These are phyloP conservation scores for Anas platyrhynchos DNA, from an alignment of 2,113 vertebrate species.

Conservation along the genomic window DNA sequence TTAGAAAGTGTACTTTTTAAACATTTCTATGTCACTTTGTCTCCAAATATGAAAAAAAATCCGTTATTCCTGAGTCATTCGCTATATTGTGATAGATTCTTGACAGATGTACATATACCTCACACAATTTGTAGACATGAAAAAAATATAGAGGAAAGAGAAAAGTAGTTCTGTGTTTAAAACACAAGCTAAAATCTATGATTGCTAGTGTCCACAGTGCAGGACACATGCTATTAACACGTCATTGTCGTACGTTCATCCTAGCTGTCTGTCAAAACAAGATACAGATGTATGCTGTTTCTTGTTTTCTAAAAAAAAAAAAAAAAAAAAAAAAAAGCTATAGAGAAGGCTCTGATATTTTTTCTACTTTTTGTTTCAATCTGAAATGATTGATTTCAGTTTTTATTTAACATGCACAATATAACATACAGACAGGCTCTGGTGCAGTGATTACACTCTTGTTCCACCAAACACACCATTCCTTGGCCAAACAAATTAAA, in stretches of 20 bases:
- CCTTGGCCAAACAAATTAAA: neutral
- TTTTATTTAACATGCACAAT: neutral
- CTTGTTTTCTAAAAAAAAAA: neutral
- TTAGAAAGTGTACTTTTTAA: neutral
- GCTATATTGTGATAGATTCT: neutral
- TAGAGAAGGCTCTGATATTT: neutral
- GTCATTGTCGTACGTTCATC: neutral
- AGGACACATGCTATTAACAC: neutral
- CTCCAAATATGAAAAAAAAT: neutral
- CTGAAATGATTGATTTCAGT: neutral
- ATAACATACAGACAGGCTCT: neutral
- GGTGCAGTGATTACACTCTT: neutral
- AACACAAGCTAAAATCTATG: neutral
- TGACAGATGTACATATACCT: neutral
- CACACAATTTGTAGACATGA: neutral
- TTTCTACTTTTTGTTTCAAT: neutral
- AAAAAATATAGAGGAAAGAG: neutral
- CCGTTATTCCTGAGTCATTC: neutral
- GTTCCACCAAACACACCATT: neutral
- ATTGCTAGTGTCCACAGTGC: neutral
- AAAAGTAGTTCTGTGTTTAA: neutral
- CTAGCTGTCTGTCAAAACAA: neutral
- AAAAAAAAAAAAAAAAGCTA: neutral
- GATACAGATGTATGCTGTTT: neutral
- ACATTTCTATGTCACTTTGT: neutral